Evolutionary conservation across 2,888 invertebrate species (phyloP), one percentile per base, ranked within the genome.

Genomic region (Himalopsyche anomala): DNA sequence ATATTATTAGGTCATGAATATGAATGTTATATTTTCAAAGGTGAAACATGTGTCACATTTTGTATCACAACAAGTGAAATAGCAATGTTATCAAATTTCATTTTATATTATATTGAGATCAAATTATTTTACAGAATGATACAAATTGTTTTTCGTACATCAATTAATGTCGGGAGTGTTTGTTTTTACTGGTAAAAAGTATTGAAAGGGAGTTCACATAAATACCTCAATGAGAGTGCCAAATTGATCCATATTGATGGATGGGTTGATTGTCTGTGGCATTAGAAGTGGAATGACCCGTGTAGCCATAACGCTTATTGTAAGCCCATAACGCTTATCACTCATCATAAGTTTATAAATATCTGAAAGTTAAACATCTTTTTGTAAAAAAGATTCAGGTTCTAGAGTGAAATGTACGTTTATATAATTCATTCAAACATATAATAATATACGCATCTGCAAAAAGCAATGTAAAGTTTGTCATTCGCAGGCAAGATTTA

Each of bases 241-340:
- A 91, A 97, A 97, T 91, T 97, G 96, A 89, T 97, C 97, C 90
- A 97, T 92, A 91, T 95, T 96, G 88, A 98, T 93, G 74, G 95
- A 95, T 17, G 98, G 97, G 92, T 98, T 98, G 86, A 99, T 96
- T 1, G 98, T 97, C 91, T 98, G 98, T 36, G 99, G 99, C 86
- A 98, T 95, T 84, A 99, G 94, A 17, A 97, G 95, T 9, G 99
- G 99, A 95, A 99, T 96, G 90, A 98, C 97, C 90, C 97, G 96
- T 15, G 97, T 98, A 9, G 99, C 99, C 96, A 99, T 97, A 90
- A 98, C 94, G 91, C 96, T 97, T 81, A 98, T 96, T 5, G 97
- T 97, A 89, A 99, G 93, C 69, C 98, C 98, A 91, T 97, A 98
- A 90, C 96, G 97, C 91, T 96, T 97, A 92, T 99, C 98, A 91